phyloP scores from a whole-genome alignment of 2,113 vertebrate species.

The Lonchura striata region DNA sequence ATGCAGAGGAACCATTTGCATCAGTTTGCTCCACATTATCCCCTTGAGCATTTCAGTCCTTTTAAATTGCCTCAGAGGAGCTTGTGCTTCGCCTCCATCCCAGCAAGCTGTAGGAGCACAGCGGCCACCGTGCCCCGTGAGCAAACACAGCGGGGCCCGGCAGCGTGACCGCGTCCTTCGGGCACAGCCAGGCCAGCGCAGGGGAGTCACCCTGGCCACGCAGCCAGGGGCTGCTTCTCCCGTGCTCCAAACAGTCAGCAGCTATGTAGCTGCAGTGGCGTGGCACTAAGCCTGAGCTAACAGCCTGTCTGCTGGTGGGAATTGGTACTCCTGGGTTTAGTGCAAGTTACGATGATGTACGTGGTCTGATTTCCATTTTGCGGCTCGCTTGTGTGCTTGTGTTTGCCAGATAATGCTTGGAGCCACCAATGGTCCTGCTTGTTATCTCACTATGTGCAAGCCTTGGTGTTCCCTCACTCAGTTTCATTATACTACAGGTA shows the following conservation, averaged over 20 bases:
- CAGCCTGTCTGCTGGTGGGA: background rate
- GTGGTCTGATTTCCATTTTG: background rate
- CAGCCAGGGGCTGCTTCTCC: background rate
- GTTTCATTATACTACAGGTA: background rate
- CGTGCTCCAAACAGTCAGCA: background rate
- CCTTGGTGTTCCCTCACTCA: background rate
- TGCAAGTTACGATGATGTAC: fast-evolving
- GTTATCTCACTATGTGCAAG: background rate
- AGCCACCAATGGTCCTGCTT: background rate
- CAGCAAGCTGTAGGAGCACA: background rate
- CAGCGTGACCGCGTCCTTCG: fast-evolving
- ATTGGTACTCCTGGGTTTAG: background rate
- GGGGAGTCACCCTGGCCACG: fast-evolving
- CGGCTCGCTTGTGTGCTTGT: background rate
- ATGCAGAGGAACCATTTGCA: background rate
- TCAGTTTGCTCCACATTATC: background rate
- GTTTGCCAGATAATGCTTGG: background rate
- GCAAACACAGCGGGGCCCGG: fast-evolving
- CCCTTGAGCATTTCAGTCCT: background rate
- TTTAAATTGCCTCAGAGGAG: background rate
- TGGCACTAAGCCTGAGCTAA: background rate
- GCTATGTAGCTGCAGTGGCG: fast-evolving
- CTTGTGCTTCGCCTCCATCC: background rate
- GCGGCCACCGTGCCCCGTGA: fast-evolving
- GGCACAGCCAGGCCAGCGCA: background rate